Conservation (phyloP, 2,113 vertebrate genomes). For the Hoplias malabaricus region DNA sequence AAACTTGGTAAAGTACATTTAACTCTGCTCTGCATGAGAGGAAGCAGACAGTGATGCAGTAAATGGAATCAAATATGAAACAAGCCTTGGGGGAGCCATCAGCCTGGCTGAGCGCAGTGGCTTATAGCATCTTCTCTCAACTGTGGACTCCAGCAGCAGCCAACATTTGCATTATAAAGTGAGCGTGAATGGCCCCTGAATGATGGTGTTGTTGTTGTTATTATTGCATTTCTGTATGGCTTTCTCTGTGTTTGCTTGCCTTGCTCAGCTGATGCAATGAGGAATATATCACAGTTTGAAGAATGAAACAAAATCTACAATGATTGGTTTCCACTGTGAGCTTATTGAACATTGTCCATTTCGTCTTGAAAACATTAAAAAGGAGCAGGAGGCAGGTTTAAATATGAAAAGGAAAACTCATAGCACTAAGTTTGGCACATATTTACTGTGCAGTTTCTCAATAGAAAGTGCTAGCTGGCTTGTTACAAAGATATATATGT, state of each 20-base stretch:
- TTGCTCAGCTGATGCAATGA: background rate
- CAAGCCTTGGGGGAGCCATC: background rate
- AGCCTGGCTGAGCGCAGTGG: background rate
- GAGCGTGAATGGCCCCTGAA: slow-evolving; percentile 14
- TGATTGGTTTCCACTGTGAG: background rate
- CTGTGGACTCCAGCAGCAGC: slow-evolving; percentile 17
- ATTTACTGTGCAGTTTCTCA: too few species aligned
- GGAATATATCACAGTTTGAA: background rate
- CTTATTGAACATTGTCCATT: background rate
- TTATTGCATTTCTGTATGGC: background rate
- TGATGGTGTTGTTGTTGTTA: background rate
- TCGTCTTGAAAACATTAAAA: too few species aligned
- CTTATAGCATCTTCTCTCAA: slow-evolving; percentile 17
- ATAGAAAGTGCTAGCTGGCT: too few species aligned
- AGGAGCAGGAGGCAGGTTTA: too few species aligned
- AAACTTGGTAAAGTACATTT: background rate
- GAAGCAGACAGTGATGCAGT: slow-evolving; percentile 8
- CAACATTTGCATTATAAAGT: slow-evolving; percentile 31
- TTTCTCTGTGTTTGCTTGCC: background rate
- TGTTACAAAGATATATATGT: too few species aligned
- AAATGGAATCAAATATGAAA: background rate
- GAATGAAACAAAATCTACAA: slow-evolving; percentile 9
- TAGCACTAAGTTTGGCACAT: too few species aligned
- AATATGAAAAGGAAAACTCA: too few species aligned
- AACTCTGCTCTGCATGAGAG: background rate